phyloP scores from a whole-genome alignment of 1,140 invertebrate genomes.

The Paraescarpia echinospica region DNA sequence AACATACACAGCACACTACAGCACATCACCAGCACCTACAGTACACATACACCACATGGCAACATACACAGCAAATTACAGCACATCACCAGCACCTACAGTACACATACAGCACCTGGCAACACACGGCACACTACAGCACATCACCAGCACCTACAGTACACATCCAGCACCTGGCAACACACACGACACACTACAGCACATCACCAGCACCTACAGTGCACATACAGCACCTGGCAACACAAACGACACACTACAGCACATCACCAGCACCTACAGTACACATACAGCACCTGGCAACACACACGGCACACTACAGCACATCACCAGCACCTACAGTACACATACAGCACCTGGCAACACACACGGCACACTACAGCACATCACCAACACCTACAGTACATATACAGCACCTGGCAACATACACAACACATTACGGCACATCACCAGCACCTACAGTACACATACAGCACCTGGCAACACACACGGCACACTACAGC shows the following conservation, averaged over 20 bases:
- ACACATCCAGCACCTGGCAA: neutral
- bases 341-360: no score
- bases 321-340: neutral
- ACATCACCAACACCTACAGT: no score
- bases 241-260: neutral
- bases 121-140: neutral
- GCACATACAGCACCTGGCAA: no score
- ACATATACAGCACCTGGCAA: neutral
- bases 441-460: neutral
- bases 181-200: neutral
- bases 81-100: constrained; percentile 87
- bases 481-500: no score
- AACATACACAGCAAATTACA: neutral
- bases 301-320: neutral
- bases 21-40: neutral
- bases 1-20: neutral
- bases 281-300: neutral
- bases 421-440: neutral
- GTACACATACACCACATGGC: neutral
- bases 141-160: neutral
- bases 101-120: neutral
- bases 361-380: neutral
- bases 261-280: neutral
- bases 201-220: neutral
- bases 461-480: no score